A percentile compares a stretch with the other conserved stretches of the same genome.
These are phyloP conservation scores for Gadus macrocephalus DNA, from an alignment of 2,113 vertebrate species.

Conservation along the genomic window DNA sequence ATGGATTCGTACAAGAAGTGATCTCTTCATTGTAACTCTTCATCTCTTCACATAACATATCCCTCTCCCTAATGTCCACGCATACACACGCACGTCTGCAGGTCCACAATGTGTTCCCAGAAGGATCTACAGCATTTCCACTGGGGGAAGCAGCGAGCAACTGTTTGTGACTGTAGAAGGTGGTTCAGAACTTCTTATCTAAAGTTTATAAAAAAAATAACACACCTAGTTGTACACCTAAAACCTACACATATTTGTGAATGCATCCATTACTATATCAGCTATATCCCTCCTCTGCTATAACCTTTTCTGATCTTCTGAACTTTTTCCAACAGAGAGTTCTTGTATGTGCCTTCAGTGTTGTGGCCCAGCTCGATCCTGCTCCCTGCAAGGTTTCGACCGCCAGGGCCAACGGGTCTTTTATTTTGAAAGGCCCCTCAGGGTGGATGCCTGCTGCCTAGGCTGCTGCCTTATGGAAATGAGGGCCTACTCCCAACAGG, in stretches of 20 bases:
- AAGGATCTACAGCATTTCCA: slow-evolving; percentile 68
- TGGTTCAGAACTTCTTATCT: slow-evolving; percentile 25
- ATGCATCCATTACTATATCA: no score
- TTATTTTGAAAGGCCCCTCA: slow-evolving; percentile 66
- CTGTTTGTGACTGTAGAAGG: slow-evolving; percentile 74
- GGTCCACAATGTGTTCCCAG: slow-evolving; percentile 72
- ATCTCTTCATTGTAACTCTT: no score
- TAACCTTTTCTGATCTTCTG: no score
- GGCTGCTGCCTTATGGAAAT: slow-evolving; percentile 76
- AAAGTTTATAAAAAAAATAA: not conserved
- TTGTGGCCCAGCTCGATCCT: slow-evolving; percentile 71
- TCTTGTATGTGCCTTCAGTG: slow-evolving; percentile 72
- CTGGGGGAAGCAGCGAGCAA: slow-evolving; percentile 54
- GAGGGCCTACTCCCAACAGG: slow-evolving; percentile 58
- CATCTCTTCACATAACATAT: not conserved
- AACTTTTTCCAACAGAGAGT: slow-evolving; percentile 59
- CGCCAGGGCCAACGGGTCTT: slow-evolving; percentile 54
- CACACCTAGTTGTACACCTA: not conserved
- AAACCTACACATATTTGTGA: not conserved
- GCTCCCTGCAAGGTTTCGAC: slow-evolving; percentile 63
- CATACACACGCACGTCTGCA: slow-evolving; percentile 25
- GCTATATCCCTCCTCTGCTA: no score
- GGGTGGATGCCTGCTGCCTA: slow-evolving; percentile 66
- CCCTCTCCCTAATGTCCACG: not conserved
- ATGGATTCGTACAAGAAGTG: no score